phyloP scores from a whole-genome alignment of 2,888 invertebrate genomes.

The Micropterix aruncella region DNA sequence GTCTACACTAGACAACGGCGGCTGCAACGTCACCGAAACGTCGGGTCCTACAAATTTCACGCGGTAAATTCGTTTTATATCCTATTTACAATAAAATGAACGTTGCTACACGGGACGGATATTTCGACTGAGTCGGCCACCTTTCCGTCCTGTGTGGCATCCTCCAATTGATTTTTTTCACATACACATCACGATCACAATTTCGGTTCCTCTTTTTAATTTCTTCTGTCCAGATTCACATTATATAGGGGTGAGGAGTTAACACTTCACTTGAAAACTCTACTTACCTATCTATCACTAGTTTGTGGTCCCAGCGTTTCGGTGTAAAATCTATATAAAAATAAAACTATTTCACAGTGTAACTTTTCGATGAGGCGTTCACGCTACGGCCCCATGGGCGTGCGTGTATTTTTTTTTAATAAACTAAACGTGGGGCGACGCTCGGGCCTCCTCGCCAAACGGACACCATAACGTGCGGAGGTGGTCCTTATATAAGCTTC shows the following conservation, averaged over 20 bases:
- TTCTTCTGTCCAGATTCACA: no score
- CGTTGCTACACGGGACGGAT: no score
- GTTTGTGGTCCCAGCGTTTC: slow-evolving; percentile 12
- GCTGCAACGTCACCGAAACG: no score
- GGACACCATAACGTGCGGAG: slow-evolving; percentile 34
- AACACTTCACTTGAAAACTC: slow-evolving; percentile 8
- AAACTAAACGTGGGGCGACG: slow-evolving; percentile 22
- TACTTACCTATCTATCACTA: slow-evolving; percentile 11
- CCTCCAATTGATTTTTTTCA: no score
- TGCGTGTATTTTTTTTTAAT: slow-evolving; percentile 12
- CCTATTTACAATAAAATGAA: no score
- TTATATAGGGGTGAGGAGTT: not conserved
- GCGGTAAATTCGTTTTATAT: no score
- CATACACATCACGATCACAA: no score
- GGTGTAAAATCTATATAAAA: slow-evolving; percentile 12
- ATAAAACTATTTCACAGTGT: slow-evolving; percentile 11
- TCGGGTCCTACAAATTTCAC: no score
- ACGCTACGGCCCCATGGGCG: slow-evolving; percentile 11
- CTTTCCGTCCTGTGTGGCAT: no score
- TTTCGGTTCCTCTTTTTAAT: no score
- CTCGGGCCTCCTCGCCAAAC: slow-evolving; percentile 39
- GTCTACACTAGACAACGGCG: no score
- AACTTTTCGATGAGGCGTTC: slow-evolving; percentile 11
- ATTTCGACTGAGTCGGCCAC: no score
- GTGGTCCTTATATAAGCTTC: slow-evolving; percentile 43